phyloP scores from a whole-genome alignment of 2,113 vertebrate species.

The Oreotrochilus melanogaster region DNA sequence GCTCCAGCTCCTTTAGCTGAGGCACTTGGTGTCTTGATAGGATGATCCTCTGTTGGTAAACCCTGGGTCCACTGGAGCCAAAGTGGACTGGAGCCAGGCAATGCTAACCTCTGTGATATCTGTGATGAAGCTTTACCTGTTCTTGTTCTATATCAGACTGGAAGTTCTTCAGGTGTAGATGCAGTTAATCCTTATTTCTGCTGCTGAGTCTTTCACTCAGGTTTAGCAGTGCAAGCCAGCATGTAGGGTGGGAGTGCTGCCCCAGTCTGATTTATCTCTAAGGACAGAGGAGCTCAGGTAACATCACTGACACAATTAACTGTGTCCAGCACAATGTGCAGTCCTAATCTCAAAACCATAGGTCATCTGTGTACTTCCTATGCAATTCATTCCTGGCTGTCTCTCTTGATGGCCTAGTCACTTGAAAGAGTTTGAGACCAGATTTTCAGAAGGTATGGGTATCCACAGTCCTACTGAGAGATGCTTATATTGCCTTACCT shows the following conservation, averaged over 20 bases:
- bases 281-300: background rate
- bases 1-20: background rate
- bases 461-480: background rate
- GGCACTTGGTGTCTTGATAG: rapidly evolving
- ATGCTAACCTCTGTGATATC: background rate
- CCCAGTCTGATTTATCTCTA: background rate
- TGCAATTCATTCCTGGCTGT: background rate
- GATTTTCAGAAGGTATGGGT: background rate
- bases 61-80: background rate
- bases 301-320: background rate
- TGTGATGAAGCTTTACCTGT: background rate
- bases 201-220: background rate
- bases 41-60: background rate
- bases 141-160: background rate
- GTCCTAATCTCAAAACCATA: background rate
- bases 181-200: background rate
- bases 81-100: background rate
- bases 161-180: background rate
- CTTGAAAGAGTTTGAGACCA: background rate
- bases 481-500: background rate
- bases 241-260: background rate
- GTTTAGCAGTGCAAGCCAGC: background rate
- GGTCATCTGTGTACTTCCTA: rapidly evolving
- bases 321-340: background rate
- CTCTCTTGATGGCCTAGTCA: background rate